phyloP scores from a whole-genome alignment of 2,797 vertebrate species.

The Pempheris klunzingeri region DNA sequence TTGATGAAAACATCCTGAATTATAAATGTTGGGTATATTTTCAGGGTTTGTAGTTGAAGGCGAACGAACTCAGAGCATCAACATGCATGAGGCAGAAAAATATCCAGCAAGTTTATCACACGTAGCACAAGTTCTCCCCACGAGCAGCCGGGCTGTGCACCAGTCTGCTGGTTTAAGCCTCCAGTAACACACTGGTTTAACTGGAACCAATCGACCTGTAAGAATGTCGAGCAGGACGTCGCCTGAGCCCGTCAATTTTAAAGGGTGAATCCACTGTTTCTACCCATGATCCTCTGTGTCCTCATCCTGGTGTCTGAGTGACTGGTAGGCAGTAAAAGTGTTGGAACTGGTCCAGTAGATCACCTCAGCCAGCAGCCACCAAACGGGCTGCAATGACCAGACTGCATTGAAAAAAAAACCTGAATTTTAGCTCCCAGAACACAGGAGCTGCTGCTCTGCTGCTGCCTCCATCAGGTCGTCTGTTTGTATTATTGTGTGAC shows the following conservation, averaged over 20 bases:
- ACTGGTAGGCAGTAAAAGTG: too few species aligned
- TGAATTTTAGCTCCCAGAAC: too few species aligned
- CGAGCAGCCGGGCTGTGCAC: not conserved
- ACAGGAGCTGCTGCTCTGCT: too few species aligned
- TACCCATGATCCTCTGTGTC: too few species aligned
- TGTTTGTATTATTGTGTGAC: too few species aligned
- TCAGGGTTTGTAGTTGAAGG: not conserved
- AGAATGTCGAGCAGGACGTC: not conserved
- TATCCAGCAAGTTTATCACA: conserved; percentile 11
- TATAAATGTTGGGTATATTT: not conserved
- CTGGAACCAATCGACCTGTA: not conserved
- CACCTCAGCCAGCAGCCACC: too few species aligned
- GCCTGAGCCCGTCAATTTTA: rapidly evolving
- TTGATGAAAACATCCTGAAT: not conserved
- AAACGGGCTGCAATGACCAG: too few species aligned
- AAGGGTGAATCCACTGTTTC: too few species aligned
- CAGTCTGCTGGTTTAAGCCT: not conserved
- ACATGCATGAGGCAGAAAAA: not conserved
- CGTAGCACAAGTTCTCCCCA: not conserved
- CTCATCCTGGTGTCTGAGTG: too few species aligned
- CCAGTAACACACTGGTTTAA: conserved; percentile 6
- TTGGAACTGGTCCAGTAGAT: too few species aligned
- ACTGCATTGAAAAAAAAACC: too few species aligned
- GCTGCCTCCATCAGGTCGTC: too few species aligned
- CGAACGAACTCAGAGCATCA: not conserved